These are phyloP conservation scores for Gallinago solitaria DNA, from an alignment of 2,797 vertebrate species.

Conservation along the genomic window DNA sequence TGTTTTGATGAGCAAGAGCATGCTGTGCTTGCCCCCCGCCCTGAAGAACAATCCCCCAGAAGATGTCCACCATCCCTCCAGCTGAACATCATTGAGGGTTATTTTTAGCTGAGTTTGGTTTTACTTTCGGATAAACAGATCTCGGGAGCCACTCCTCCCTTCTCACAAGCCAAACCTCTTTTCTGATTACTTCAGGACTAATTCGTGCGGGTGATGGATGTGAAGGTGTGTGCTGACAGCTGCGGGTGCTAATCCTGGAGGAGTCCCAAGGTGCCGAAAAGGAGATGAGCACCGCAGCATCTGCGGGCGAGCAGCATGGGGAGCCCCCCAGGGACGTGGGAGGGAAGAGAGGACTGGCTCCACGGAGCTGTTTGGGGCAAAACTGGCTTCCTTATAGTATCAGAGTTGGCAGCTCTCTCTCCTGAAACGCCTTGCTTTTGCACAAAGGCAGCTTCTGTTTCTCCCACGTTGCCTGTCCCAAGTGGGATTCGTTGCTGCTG, in stretches of 20 bases:
- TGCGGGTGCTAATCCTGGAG: neutral
- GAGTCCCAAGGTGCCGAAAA: neutral
- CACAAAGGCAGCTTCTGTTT: slow-evolving; percentile 20
- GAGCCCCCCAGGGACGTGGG: neutral
- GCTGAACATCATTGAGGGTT: neutral
- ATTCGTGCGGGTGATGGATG: neutral
- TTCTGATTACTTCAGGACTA: neutral
- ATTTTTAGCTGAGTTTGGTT: slow-evolving; percentile 16
- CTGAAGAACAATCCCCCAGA: neutral
- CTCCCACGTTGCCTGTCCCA: neutral
- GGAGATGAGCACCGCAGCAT: neutral
- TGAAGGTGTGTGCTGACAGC: neutral
- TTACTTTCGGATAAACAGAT: slow-evolving; percentile 34
- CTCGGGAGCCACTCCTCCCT: neutral
- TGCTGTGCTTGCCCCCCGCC: neutral
- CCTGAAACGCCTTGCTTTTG: neutral
- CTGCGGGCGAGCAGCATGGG: neutral
- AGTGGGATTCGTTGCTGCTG: neutral
- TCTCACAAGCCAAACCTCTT: neutral
- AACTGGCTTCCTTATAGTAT: neutral
- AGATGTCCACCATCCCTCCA: neutral
- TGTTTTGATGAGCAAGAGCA: neutral
- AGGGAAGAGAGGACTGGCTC: neutral
- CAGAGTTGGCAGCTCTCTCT: neutral
- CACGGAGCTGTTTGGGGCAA: neutral